Conservation (phyloP, 1,140 invertebrate genomes). For the Drosophila sproati region DNA sequence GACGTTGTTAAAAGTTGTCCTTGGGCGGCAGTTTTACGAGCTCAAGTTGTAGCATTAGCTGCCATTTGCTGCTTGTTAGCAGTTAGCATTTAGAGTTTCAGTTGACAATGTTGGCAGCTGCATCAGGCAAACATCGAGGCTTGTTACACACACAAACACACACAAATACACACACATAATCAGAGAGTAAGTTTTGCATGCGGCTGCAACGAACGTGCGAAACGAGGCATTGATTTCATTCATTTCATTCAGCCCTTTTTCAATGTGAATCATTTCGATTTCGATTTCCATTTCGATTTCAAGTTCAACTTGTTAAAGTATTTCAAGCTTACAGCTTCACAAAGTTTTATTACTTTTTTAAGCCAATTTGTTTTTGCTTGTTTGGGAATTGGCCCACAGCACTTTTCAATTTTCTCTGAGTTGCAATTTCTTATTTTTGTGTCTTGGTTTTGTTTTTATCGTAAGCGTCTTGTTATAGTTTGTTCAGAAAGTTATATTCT, state of each 20-base stretch:
- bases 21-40: slow-evolving; percentile 71
- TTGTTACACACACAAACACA: slow-evolving; percentile 23
- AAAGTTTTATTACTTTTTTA: slow-evolving; percentile 33
- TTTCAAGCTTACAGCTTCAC: slow-evolving; percentile 55
- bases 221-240: slow-evolving; percentile 15
- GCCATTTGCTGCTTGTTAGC: slow-evolving; percentile 72
- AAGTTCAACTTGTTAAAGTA: slow-evolving; percentile 66
- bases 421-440: slow-evolving; percentile 47
- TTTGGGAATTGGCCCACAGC: slow-evolving; percentile 46
- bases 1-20: slow-evolving; percentile 71
- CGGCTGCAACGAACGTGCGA: slow-evolving; percentile 5
- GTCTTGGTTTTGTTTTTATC: slow-evolving; percentile 51
- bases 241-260: slow-evolving; percentile 2
- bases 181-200: slow-evolving; percentile 27
- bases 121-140: slow-evolving; percentile 64
- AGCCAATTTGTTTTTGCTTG: slow-evolving; percentile 30
- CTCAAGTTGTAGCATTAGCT: slow-evolving; percentile 57
- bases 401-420: slow-evolving; percentile 69
- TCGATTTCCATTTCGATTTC: slow-evolving; percentile 70
- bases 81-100: slow-evolving; percentile 55
- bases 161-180: not conserved
- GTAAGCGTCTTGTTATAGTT: slow-evolving; percentile 73
- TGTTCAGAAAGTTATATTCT: slow-evolving; percentile 68
- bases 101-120: slow-evolving; percentile 70
- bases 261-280: slow-evolving; percentile 23